phyloP scores from a whole-genome alignment of 2,113 vertebrate species.

The Salminus brasiliensis region DNA sequence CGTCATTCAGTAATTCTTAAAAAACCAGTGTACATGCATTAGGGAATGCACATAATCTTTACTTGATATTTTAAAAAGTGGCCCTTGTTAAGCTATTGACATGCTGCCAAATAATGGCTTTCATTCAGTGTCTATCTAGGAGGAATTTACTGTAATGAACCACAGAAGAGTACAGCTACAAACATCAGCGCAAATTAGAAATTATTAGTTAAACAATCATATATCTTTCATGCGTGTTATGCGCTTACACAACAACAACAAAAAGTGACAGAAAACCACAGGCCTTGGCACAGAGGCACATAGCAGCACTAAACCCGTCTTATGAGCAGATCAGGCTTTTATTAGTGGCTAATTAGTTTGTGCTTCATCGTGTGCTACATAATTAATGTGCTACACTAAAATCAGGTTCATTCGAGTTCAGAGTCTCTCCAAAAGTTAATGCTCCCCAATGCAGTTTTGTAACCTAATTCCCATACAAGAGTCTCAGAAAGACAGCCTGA shows the following conservation, averaged over 20 bases:
- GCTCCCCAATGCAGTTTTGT: slow-evolving; percentile 18
- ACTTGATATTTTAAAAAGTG: too few relatives aligned
- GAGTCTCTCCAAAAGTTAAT: slow-evolving; percentile 19
- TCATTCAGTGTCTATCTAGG: background rate
- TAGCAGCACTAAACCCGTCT: slow-evolving; percentile 2
- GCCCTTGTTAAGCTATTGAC: background rate
- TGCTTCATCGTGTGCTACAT: slow-evolving; percentile 9
- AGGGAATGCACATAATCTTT: too few relatives aligned
- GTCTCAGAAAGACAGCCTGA: background rate
- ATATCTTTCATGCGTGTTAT: background rate
- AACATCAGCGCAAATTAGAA: background rate
- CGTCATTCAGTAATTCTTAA: too few relatives aligned
- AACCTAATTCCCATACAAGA: background rate
- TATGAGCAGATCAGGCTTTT: background rate
- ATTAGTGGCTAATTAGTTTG: slow-evolving; percentile 20
- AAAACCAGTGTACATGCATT: too few relatives aligned
- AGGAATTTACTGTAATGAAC: background rate
- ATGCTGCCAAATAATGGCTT: background rate
- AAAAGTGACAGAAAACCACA: background rate
- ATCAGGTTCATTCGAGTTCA: background rate
- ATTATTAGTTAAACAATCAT: background rate
- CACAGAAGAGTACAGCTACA: background rate
- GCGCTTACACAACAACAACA: background rate
- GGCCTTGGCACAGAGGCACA: background rate
- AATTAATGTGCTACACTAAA: slow-evolving; percentile 23